These are phyloP conservation scores for Vanessa cardui DNA, from an alignment of 2,888 invertebrate genomes.

Conservation along the genomic window DNA sequence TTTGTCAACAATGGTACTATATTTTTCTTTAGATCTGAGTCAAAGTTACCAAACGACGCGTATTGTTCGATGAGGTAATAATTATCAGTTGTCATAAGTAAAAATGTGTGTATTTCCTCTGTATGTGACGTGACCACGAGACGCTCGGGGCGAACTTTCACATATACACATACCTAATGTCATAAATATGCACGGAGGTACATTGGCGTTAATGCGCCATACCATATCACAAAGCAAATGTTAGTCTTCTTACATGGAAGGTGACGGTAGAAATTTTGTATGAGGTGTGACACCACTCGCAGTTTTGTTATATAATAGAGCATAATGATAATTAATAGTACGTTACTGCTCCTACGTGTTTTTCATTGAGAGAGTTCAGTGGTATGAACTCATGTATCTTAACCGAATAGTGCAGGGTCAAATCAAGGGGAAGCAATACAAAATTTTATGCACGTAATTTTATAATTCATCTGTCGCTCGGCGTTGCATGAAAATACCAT, in stretches of 20 bases:
- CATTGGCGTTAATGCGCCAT: conserved; percentile 43
- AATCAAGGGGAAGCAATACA: too few relatives aligned
- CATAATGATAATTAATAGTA: conserved; percentile 6
- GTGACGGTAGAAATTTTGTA: conserved; percentile 51
- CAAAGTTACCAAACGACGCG: background rate
- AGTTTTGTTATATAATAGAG: conserved; percentile 25
- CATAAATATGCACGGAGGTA: conserved; percentile 60
- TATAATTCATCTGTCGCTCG: too few relatives aligned
- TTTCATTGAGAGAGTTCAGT: too few relatives aligned
- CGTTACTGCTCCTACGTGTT: too few relatives aligned
- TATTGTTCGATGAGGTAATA: conserved; percentile 22
- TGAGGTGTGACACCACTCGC: conserved; percentile 33
- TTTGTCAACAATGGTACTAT: background rate
- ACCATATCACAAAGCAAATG: conserved; percentile 54
- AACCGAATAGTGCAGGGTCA: too few relatives aligned
- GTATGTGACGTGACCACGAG: conserved; percentile 21
- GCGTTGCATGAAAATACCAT: too few relatives aligned
- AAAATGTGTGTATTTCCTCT: conserved; percentile 40
- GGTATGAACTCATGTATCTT: too few relatives aligned
- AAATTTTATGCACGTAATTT: too few relatives aligned
- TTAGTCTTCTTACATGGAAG: conserved; percentile 44
- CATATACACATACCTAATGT: conserved; percentile 46
- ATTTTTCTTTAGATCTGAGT: background rate
- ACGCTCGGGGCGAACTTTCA: conserved; percentile 58
- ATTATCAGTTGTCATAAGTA: conserved; percentile 31